These are phyloP conservation scores for Psilopsiagon aymara DNA, from an alignment of 2,113 vertebrate genomes.

Conservation along the genomic window DNA sequence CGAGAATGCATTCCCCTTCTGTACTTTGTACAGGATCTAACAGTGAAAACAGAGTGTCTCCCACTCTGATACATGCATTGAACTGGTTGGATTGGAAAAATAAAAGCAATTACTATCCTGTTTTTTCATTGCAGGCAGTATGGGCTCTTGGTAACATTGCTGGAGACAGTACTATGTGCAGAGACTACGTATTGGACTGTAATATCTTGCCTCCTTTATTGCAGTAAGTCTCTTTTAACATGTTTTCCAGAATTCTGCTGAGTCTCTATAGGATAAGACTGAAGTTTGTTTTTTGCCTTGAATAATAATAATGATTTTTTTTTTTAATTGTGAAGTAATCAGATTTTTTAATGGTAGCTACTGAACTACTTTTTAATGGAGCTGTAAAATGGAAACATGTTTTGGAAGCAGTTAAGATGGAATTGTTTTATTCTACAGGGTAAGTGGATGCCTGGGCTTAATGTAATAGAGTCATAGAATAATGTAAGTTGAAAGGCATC, in stretches of 20 bases:
- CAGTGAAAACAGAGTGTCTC: neutral
- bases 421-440: conserved; percentile 15
- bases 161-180: conserved; percentile 97
- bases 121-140: conserved; percentile 85
- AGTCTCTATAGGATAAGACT: neutral
- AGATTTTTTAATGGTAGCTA: neutral
- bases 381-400: neutral
- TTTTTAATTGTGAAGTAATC: neutral
- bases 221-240: conserved; percentile 85
- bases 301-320: neutral
- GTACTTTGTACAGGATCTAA: neutral
- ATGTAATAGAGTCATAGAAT: neutral
- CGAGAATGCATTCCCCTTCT: neutral
- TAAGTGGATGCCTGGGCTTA: conserved; percentile 19
- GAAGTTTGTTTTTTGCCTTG: neutral
- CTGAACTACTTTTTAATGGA: neutral
- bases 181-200: conserved; percentile 97
- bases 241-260: neutral
- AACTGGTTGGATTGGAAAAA: neutral
- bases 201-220: conserved; percentile 94
- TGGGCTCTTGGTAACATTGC: conserved; percentile 99
- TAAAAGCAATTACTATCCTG: neutral
- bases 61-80: neutral
- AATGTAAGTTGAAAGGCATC: neutral
- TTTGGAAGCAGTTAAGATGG: conserved; percentile 8